Conservation (phyloP, 2,113 vertebrate genomes). For the Mandrillus leucophaeus region DNA sequence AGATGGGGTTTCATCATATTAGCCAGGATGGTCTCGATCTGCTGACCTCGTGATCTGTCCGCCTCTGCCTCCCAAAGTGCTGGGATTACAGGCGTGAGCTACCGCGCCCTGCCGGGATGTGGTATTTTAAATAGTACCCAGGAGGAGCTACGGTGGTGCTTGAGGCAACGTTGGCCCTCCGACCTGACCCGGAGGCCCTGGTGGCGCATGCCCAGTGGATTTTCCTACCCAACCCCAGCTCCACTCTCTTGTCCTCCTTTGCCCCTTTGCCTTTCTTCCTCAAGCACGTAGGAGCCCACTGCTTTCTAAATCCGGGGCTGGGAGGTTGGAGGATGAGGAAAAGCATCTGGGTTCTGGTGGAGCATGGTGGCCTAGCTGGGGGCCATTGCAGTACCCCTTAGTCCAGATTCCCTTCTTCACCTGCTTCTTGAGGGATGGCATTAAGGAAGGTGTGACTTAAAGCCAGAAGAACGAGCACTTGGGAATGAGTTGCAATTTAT, state of each 20-base stretch:
- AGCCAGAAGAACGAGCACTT: background rate
- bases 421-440: background rate
- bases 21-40: too few species aligned
- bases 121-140: background rate
- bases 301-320: background rate
- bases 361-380: background rate
- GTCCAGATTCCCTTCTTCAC: background rate
- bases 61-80: too few species aligned
- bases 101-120: background rate
- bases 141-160: background rate
- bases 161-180: rapidly evolving
- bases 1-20: too few species aligned
- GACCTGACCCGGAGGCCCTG: background rate
- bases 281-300: background rate
- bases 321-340: background rate
- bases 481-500: slow-evolving; percentile 37
- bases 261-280: background rate
- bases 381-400: background rate
- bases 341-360: background rate
- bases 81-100: too few species aligned
- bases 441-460: slow-evolving; percentile 20
- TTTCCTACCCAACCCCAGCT: background rate
- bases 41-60: too few species aligned
- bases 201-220: background rate
- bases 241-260: background rate